Conservation (phyloP, 2,797 vertebrate species). For the Girardinus metallicus region DNA sequence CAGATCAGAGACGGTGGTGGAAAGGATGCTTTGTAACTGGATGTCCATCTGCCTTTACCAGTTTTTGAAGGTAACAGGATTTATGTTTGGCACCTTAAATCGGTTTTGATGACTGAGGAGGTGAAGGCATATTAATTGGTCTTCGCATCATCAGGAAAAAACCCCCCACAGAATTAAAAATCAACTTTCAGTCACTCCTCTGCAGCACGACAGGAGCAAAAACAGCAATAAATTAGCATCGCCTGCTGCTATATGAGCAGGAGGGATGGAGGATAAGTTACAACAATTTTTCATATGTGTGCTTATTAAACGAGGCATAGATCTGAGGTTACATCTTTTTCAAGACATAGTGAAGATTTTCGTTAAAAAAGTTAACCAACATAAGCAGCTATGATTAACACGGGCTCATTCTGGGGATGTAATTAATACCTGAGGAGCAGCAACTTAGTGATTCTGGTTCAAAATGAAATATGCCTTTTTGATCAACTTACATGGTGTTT, state of each 20-base stretch:
- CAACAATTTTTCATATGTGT: constrained; percentile 5
- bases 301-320: not conserved
- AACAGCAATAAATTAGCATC: not conserved
- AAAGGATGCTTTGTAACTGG: constrained; percentile 99
- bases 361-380: not conserved
- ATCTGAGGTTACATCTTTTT: not conserved
- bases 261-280: not conserved
- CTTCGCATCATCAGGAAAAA: not conserved
- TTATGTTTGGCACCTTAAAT: not conserved
- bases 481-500: not conserved
- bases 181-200: not conserved
- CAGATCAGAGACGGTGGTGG: constrained; percentile 97
- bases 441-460: not conserved
- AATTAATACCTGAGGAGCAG: not conserved
- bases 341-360: not conserved
- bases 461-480: not conserved
- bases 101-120: not conserved
- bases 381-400: not conserved
- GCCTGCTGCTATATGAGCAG: not conserved
- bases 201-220: not conserved
- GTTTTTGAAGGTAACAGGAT: constrained; percentile 90
- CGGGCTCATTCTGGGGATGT: not conserved
- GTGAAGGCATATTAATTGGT: not conserved
- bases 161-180: not conserved
- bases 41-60: constrained; percentile 99